Conservation (phyloP, 2,888 invertebrate species). For the Trachelus tabidus region DNA sequence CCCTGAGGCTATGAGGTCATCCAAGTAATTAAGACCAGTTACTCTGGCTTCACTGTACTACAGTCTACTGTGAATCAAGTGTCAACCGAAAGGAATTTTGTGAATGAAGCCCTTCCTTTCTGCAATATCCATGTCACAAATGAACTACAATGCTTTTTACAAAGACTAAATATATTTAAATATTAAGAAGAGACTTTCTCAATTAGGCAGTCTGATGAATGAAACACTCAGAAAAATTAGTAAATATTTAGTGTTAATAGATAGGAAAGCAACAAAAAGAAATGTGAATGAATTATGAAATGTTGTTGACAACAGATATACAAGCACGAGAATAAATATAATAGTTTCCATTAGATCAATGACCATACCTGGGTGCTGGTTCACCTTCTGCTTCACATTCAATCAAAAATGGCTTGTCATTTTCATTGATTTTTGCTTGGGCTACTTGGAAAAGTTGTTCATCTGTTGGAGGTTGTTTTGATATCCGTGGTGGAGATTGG, state of each 20-base stretch:
- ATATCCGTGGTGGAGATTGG: slow-evolving; percentile 90
- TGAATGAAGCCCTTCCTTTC: slow-evolving; percentile 22
- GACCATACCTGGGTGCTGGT: slow-evolving; percentile 86
- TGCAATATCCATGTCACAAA: neutral
- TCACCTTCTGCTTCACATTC: slow-evolving; percentile 97
- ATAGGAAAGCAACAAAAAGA: neutral
- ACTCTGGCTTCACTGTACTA: slow-evolving; percentile 48
- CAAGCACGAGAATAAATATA: neutral
- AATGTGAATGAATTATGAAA: neutral
- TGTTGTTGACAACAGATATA: neutral
- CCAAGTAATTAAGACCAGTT: slow-evolving; percentile 63
- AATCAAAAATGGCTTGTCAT: slow-evolving; percentile 93
- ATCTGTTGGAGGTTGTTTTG: slow-evolving; percentile 92
- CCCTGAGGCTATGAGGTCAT: slow-evolving; percentile 62
- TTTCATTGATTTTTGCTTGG: slow-evolving; percentile 79
- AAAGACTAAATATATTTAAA: neutral
- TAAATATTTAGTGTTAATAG: neutral
- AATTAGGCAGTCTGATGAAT: neutral
- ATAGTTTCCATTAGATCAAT: neutral
- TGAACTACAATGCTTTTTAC: neutral
- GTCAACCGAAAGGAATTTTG: slow-evolving; percentile 25
- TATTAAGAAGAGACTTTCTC: neutral
- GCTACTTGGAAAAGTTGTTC: slow-evolving; percentile 93
- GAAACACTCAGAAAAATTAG: neutral
- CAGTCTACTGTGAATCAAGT: slow-evolving; percentile 27